Base-by-base conservation (phyloP, 2,113 vertebrate genomes). In the Nycticryphes semicollaris region DNA sequence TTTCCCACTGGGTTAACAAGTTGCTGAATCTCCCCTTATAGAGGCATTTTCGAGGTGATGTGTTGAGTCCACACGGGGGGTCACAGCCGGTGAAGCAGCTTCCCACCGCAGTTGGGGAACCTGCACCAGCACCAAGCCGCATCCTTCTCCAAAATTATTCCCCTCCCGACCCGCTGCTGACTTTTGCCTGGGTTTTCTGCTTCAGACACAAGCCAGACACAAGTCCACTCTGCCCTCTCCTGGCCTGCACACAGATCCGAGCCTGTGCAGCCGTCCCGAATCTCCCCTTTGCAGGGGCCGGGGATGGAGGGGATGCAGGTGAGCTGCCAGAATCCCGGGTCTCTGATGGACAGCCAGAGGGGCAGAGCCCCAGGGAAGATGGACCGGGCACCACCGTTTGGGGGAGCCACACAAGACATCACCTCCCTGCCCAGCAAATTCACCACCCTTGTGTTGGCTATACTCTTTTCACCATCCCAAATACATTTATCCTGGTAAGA, bases 201-300 rank as follows among this genome's bases (percentile, higher is more conserved):
- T 73, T 4, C 88, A 56, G 9, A 56, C n/a, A 7, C 25, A n/a
- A 39, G 66, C 37, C 41, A 77, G 64, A 82, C 39, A 21, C 82
- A 25, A 57, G 85, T 14, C 67, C 30, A 3, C 93, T 90, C 96
- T 97, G 95, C 96, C 94, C 94, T 96, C 96, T 97, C 91, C 95
- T 96, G 94, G 96, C 47, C 79, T 74, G 75, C 5, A 1, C 11
- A 11, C 50, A 43, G 39, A 69, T 39, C 45, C 59, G 0, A 92
- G 89, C 13, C 56, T 4, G 33, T 12, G 80, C 67, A 4, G 35
- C 3, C 22, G 0, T 45, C 84, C 53, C 4, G 20, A 17, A 18
- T 14, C 54, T 62, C 21, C 23, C 31, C 33, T 2, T 3, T 7
- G 5, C 0, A 1, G 5, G 15, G 3, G 10, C 27, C 3, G 0